Percentiles rank a stretch among this genome's conserved stretches.
Conservation (phyloP, 2,113 vertebrate genomes). For the Phainopepla nitens region DNA sequence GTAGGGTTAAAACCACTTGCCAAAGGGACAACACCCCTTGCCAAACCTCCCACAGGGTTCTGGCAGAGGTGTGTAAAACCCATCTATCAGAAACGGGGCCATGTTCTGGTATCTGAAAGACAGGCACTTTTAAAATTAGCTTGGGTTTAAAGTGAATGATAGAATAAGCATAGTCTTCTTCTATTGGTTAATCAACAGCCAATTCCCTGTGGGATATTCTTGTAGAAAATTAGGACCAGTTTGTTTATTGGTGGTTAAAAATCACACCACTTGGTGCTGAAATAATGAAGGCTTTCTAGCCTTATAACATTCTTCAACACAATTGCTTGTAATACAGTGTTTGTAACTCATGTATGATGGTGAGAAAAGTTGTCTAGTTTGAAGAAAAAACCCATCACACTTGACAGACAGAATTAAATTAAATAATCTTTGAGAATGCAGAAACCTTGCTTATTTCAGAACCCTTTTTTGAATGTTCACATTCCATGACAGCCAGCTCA, state of each 20-base stretch:
- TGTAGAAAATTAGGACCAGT: not conserved
- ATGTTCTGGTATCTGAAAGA: not conserved
- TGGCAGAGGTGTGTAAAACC: not conserved
- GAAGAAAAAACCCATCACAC: constrained; percentile 37
- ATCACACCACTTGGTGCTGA: not conserved
- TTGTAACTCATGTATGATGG: not conserved
- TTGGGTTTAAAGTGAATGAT: not conserved
- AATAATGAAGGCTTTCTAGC: not conserved
- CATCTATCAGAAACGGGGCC: not conserved
- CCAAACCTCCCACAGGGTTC: not conserved
- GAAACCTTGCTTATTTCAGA: constrained; percentile 51
- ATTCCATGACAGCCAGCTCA: constrained; percentile 31
- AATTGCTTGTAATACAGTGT: not conserved
- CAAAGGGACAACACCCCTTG: not conserved
- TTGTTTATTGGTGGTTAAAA: not conserved
- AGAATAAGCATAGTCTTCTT: not conserved
- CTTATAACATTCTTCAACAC: not conserved
- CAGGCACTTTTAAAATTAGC: not conserved
- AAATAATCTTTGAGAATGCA: constrained; percentile 45
- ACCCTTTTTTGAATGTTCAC: constrained; percentile 49
- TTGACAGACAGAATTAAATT: constrained; percentile 58
- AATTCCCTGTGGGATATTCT: not conserved
- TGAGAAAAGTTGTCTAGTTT: not conserved
- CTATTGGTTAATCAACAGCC: not conserved
- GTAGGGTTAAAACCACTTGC: not conserved